phyloP scores from a whole-genome alignment of 2,888 invertebrate genomes.

The Cremastinae sp. region DNA sequence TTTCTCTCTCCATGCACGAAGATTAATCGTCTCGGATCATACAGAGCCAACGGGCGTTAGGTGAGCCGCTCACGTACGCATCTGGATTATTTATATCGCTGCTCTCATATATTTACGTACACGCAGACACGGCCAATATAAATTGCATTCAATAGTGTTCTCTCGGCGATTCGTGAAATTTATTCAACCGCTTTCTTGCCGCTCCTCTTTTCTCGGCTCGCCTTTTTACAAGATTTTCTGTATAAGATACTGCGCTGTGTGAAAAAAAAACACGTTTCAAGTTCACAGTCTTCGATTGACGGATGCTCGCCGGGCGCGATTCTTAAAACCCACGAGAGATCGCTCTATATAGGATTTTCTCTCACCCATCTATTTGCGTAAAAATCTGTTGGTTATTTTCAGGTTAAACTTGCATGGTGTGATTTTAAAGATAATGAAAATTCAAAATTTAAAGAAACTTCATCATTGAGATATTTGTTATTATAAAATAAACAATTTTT shows the following conservation, averaged over 20 bases:
- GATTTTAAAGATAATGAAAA: no score
- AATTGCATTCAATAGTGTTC: constrained; percentile 18
- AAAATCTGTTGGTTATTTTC: no score
- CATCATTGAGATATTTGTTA: no score
- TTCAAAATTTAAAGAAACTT: no score
- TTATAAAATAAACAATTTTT: no score
- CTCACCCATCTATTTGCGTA: no score
- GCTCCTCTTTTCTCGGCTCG: background rate
- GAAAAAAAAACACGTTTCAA: no score
- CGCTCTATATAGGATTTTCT: no score
- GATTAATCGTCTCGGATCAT: constrained; percentile 74
- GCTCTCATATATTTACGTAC: constrained; percentile 53
- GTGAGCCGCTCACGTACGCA: constrained; percentile 62
- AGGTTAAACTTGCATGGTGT: no score
- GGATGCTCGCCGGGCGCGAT: no score
- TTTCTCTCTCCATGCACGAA: constrained; percentile 65
- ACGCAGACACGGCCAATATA: background rate
- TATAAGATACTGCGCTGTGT: background rate
- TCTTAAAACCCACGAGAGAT: no score
- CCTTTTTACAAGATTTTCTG: background rate
- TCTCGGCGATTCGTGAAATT: constrained; percentile 43
- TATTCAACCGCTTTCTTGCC: constrained; percentile 33
- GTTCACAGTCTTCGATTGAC: no score
- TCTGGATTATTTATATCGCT: constrained; percentile 60
- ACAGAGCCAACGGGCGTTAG: constrained; percentile 69